Percentiles rank a stretch among this genome's conserved stretches.
phyloP scores from a whole-genome alignment of 2,113 vertebrate genomes.

The Gobio gobio region DNA sequence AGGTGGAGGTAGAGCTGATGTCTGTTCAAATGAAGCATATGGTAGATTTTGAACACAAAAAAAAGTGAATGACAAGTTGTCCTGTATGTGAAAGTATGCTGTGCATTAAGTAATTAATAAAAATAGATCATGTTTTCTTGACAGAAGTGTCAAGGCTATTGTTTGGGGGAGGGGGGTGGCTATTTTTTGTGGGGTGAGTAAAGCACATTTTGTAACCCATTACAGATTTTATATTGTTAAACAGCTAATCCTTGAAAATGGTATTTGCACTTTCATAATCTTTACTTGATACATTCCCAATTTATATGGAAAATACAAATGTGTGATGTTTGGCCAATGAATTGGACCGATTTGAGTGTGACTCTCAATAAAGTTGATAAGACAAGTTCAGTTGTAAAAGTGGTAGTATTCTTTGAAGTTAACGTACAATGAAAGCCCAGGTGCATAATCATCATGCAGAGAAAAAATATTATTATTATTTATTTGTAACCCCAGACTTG shows the following conservation, averaged over 20 bases:
- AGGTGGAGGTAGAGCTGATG: slow-evolving; percentile 39
- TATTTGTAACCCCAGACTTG: too few species aligned
- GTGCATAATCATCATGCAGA: not conserved
- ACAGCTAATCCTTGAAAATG: slow-evolving; percentile 92
- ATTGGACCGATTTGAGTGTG: slow-evolving; percentile 74
- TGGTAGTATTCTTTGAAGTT: slow-evolving; percentile 19
- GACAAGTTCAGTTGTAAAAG: slow-evolving; percentile 40
- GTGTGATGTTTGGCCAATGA: slow-evolving; percentile 96
- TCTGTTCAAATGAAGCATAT: slow-evolving; percentile 32
- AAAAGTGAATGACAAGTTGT: slow-evolving; percentile 29
- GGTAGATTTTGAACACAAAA: slow-evolving; percentile 8
- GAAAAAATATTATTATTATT: too few species aligned
- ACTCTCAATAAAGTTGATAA: slow-evolving; percentile 53
- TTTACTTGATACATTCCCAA: slow-evolving; percentile 99
- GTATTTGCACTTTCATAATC: slow-evolving; percentile 99
- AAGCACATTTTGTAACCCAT: slow-evolving; percentile 93
- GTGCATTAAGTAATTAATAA: slow-evolving; percentile 78
- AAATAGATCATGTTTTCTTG: slow-evolving; percentile 84
- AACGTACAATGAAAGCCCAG: not conserved
- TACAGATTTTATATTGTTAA: slow-evolving; percentile 94
- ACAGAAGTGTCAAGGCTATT: slow-evolving; percentile 61
- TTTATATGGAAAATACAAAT: slow-evolving; percentile 85
- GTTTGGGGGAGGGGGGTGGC: not conserved
- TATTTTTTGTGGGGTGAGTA: slow-evolving; percentile 74
- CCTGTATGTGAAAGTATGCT: slow-evolving; percentile 74